Base-by-base conservation (phyloP, 2,113 vertebrate genomes). In the Polyodon spathula region DNA sequence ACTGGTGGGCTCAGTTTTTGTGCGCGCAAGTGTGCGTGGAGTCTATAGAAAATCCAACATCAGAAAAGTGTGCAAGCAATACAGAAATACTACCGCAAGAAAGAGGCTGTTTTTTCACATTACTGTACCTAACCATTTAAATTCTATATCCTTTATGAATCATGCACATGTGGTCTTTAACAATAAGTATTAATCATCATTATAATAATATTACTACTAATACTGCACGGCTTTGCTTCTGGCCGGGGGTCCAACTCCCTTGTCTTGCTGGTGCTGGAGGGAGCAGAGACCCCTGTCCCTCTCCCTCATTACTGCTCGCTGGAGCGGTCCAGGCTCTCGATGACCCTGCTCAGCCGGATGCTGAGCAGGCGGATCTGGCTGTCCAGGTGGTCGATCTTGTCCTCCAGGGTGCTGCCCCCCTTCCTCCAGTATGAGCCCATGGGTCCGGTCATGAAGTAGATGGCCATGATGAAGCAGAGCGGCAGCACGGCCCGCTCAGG, bases 401-500 rank as follows among this genome's bases (percentile, higher is more conserved):
- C 94, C 74, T 97, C 93, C 17, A 98, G 78, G 4, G 86, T 88
- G 71, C 85, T 88, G 60, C 76, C 79, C 0, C 79, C 88, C 1
- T 88, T 79, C 6, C 93, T 84, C 93, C 95, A 97, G 85, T 92
- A 92, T 14, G 86, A 84, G 8, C 93, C 93, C 62, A 97, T 89
- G 0, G 95, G 95, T 14, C 93, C 95, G 0, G 93, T 97, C 93
- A 97, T 93, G 83, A 97, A 95, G 79, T 98, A 97, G 60, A 96
- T 66, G 0, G 88, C 93, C 78, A 97, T 93, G 58, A 97, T 88
- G 64, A 95, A 86, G 77, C 93, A 97, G 63, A 98, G 89, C 0
- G 93, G 94, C 72, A 96, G 81, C 60, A 93, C 88, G 0, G 93
- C 92, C 0, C 83, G 84, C 71, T 97, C 95, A 0, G 93, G 93